phyloP scores from a whole-genome alignment of 2,113 vertebrate genomes.

The Prunella fulvescens region DNA sequence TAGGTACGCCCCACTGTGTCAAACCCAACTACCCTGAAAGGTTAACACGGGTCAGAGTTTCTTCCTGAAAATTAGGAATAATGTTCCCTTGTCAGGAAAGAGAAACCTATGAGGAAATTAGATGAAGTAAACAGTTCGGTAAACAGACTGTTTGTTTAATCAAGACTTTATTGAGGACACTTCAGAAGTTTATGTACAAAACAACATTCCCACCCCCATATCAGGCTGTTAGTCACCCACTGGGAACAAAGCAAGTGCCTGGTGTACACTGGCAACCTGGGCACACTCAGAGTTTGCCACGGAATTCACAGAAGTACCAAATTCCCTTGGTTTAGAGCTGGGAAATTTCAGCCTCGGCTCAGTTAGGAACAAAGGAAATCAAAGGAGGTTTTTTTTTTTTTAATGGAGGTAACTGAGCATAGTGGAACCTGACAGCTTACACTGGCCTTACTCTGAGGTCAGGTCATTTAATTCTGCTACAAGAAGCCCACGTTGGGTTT shows the following conservation, averaged over 20 bases:
- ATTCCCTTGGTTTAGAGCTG: not conserved
- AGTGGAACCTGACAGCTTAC: not conserved
- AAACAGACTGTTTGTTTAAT: not conserved
- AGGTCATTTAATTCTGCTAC: not conserved
- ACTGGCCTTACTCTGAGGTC: not conserved
- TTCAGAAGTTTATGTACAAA: constrained; percentile 46
- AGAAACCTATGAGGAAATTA: not conserved
- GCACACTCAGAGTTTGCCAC: not conserved
- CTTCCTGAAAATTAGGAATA: not conserved
- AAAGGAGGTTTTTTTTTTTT: not conserved
- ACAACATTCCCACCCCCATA: constrained; percentile 8
- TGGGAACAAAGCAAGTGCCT: constrained; percentile 4
- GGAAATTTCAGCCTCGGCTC: not conserved
- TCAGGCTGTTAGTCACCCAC: not conserved
- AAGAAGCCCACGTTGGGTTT: not conserved
- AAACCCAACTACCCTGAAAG: not conserved
- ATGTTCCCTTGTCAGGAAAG: not conserved
- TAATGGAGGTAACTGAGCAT: not conserved
- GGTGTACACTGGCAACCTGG: not conserved
- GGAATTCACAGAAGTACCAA: not conserved
- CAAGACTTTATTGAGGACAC: constrained; percentile 48
- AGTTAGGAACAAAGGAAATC: not conserved
- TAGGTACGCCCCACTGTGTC: not conserved
- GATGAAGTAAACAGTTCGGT: not conserved
- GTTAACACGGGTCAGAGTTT: not conserved